Conservation (phyloP, 2,113 vertebrate species). For the Pelmatolapia mariae region DNA sequence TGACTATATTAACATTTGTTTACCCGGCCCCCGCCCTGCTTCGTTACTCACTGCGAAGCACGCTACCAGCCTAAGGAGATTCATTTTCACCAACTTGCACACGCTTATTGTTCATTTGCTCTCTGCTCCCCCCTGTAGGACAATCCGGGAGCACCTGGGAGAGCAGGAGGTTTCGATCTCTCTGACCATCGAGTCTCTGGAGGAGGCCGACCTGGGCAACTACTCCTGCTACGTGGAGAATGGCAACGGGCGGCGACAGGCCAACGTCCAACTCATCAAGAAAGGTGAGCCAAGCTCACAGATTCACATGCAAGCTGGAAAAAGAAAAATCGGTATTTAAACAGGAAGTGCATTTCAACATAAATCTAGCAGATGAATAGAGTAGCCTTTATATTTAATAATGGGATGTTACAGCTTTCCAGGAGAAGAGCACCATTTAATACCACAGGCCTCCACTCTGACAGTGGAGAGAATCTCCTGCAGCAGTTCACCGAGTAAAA, state of each 20-base stretch:
- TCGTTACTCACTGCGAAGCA: not conserved
- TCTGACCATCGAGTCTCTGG: conserved; percentile 85
- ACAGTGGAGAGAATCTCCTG: conserved; percentile 18
- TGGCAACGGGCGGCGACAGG: conserved; percentile 83
- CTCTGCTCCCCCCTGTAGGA: conserved; percentile 68
- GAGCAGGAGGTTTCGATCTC: conserved; percentile 93
- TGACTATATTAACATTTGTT: not conserved
- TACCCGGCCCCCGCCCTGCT: not conserved
- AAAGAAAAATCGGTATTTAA: not conserved
- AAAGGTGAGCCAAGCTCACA: conserved; percentile 71
- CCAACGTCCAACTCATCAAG: conserved; percentile 84
- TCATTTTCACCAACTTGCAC: not conserved
- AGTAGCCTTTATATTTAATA: not conserved
- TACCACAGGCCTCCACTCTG: not conserved
- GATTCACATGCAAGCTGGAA: not conserved
- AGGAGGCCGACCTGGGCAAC: conserved; percentile 89
- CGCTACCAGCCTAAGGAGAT: not conserved
- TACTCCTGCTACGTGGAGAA: conserved; percentile 95
- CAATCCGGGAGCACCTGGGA: conserved; percentile 89
- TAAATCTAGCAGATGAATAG: not conserved
- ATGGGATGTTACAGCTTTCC: not conserved
- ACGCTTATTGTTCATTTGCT: not conserved
- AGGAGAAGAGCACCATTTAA: conserved; percentile 11
- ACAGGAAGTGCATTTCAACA: not conserved
- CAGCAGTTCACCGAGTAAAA: not conserved